Percentiles rank a stretch among this genome's conserved stretches.
phyloP scores from a whole-genome alignment of 2,888 invertebrate genomes.

The Eucriotettix oculatus region DNA sequence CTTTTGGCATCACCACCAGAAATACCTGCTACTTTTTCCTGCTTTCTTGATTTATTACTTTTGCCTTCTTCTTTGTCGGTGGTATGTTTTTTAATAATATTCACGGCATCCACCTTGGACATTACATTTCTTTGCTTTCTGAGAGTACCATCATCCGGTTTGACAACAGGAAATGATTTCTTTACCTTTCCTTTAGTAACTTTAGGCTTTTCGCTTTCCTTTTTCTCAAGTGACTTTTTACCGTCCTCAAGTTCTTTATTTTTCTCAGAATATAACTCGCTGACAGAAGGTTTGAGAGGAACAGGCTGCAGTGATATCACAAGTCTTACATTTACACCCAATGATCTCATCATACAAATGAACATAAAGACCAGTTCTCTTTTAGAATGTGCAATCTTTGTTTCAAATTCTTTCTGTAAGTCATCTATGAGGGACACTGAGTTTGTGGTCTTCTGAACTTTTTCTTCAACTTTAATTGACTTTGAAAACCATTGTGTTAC shows the following conservation, averaged over 20 bases:
- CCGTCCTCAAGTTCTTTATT: slow-evolving; percentile 17
- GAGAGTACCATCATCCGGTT: slow-evolving; percentile 9
- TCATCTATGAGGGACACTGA: slow-evolving; percentile 2
- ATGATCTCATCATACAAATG: slow-evolving; percentile 53
- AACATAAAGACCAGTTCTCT: slow-evolving; percentile 61
- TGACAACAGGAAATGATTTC: not conserved
- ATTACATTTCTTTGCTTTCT: slow-evolving; percentile 20
- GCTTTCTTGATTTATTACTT: slow-evolving; percentile 14
- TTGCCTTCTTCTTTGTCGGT: slow-evolving; percentile 16
- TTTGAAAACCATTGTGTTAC: slow-evolving; percentile 63
- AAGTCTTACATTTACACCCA: slow-evolving; percentile 67
- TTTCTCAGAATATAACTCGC: slow-evolving; percentile 38
- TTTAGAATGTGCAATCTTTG: slow-evolving; percentile 41
- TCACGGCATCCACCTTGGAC: slow-evolving; percentile 29
- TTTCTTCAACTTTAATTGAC: slow-evolving; percentile 38
- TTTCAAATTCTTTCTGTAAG: slow-evolving; percentile 14
- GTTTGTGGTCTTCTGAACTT: slow-evolving; percentile 18
- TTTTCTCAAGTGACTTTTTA: slow-evolving; percentile 16
- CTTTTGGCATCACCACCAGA: slow-evolving; percentile 18
- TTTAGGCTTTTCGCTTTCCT: slow-evolving; percentile 26
- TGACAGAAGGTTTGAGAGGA: slow-evolving; percentile 46
- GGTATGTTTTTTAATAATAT: slow-evolving; percentile 14
- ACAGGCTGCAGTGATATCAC: slow-evolving; percentile 66
- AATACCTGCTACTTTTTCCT: slow-evolving; percentile 2
- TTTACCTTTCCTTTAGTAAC: slow-evolving; percentile 8